phyloP scores from a whole-genome alignment of 2,797 vertebrate genomes.

The Tenualosa ilisha region DNA sequence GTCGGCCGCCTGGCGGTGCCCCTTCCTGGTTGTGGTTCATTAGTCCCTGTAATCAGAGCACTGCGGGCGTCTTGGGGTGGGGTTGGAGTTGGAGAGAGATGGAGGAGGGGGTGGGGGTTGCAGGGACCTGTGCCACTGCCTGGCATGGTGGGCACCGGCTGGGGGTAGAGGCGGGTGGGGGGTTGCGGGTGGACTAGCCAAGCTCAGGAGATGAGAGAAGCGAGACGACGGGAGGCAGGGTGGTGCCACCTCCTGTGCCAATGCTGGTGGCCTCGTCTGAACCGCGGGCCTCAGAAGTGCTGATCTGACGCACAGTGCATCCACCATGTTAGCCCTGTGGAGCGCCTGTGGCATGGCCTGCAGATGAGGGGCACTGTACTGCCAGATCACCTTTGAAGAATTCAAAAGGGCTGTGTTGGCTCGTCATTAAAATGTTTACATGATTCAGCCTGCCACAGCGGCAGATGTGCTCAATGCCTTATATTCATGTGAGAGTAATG shows the following conservation, averaged over 20 bases:
- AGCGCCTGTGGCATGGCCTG: neutral
- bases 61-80: slow-evolving; percentile 44
- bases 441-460: slow-evolving; percentile 2
- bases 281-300: neutral
- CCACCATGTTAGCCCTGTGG: neutral
- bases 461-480: neutral
- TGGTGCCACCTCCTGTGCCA: neutral
- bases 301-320: neutral
- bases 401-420: neutral
- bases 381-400: slow-evolving; percentile 17
- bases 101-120: neutral
- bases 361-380: neutral
- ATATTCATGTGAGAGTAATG: neutral
- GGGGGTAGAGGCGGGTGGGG: neutral
- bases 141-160: slow-evolving; percentile 18
- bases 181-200: neutral
- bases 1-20: slow-evolving; percentile 48
- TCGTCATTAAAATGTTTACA: slow-evolving; percentile 24
- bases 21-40: slow-evolving; percentile 57
- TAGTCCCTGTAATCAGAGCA: slow-evolving; percentile 53
- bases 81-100: slow-evolving; percentile 10
- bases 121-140: slow-evolving; percentile 14
- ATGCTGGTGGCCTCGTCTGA: slow-evolving; percentile 20
- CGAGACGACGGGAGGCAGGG: neutral
- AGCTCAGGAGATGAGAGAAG: slow-evolving; percentile 1